These are phyloP conservation scores for Crotalus horridus DNA, from an alignment of 2,113 vertebrate genomes.

Conservation along the genomic window DNA sequence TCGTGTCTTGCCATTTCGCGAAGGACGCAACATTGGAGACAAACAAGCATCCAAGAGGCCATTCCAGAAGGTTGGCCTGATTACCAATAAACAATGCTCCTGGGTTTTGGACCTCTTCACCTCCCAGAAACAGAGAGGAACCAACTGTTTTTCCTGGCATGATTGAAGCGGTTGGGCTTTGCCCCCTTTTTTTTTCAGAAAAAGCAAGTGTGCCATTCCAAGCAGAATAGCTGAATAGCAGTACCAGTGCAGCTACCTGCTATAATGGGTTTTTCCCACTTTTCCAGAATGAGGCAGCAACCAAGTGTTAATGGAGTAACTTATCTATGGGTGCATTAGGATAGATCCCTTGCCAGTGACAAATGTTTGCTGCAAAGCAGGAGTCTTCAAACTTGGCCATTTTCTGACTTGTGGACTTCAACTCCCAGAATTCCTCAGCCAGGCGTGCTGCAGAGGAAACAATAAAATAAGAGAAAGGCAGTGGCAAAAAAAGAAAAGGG, in stretches of 20 bases:
- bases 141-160: background rate
- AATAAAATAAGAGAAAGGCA: background rate
- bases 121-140: background rate
- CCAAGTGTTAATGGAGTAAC: background rate
- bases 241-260: background rate
- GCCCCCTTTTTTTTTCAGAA: too few species aligned
- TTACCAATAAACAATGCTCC: background rate
- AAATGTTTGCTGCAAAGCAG: background rate
- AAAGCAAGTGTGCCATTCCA: background rate
- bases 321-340: background rate
- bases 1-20: too few species aligned
- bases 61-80: background rate
- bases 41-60: background rate
- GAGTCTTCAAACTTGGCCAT: too few species aligned
- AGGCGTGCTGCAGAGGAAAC: background rate
- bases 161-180: background rate
- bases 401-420: too few species aligned
- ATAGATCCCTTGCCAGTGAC: background rate
- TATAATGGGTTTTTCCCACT: background rate
- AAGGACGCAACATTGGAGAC: too few species aligned
- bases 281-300: background rate
- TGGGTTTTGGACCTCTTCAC: background rate
- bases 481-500: background rate
- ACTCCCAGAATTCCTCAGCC: too few species aligned
- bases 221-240: background rate